phyloP scores from a whole-genome alignment of 1,140 invertebrate species.

The Eumeta japonica region DNA sequence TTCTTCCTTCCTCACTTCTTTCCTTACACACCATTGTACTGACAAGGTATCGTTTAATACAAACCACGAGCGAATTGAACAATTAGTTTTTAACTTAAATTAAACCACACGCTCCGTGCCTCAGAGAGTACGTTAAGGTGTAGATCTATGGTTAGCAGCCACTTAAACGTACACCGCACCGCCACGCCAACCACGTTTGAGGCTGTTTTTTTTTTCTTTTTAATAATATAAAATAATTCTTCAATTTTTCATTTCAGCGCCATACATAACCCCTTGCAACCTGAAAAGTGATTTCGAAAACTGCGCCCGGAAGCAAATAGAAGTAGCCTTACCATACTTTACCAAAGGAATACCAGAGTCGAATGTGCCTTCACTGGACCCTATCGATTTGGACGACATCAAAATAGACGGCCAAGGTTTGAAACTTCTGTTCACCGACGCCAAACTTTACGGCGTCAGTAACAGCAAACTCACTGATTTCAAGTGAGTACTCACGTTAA shows the following conservation, averaged over 20 bases:
- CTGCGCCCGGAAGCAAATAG: constrained; percentile 49
- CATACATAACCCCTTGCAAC: constrained; percentile 52
- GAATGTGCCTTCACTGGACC: constrained; percentile 42
- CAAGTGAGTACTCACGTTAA: constrained; percentile 26
- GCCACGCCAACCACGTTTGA: too few relatives aligned
- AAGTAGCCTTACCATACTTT: constrained; percentile 39
- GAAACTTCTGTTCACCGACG: constrained; percentile 29
- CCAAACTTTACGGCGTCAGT: constrained; percentile 32
- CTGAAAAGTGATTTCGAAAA: constrained; percentile 33
- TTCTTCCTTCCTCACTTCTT: too few relatives aligned
- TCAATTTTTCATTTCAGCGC: constrained; percentile 45
- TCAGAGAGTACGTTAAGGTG: too few relatives aligned
- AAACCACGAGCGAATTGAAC: too few relatives aligned
- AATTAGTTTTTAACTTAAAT: too few relatives aligned
- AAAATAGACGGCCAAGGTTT: constrained; percentile 35
- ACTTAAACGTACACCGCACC: too few relatives aligned
- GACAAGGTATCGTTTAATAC: too few relatives aligned
- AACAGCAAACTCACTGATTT: constrained; percentile 24
- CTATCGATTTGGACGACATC: constrained; percentile 42
- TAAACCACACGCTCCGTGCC: too few relatives aligned
- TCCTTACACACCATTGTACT: too few relatives aligned
- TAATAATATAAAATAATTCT: too few relatives aligned
- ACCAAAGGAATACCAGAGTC: constrained; percentile 50
- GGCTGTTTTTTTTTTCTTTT: too few relatives aligned
- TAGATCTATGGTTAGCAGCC: too few relatives aligned